These are phyloP conservation scores for Nemoura dubitans DNA, from an alignment of 2,888 invertebrate genomes.

Conservation along the genomic window DNA sequence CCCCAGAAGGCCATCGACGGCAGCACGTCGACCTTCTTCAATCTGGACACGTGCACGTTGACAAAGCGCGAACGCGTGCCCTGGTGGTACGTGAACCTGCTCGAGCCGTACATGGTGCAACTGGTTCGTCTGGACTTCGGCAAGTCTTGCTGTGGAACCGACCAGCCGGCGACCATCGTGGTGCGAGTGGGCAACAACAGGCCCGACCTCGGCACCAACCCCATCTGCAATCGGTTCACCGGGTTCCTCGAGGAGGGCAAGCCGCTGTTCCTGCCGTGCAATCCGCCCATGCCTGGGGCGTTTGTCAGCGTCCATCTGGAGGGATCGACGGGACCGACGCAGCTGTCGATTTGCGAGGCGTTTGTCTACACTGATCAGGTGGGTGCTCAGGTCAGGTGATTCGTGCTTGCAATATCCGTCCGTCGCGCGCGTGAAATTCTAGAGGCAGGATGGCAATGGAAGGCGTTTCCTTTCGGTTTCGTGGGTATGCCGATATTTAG, in stretches of 20 bases:
- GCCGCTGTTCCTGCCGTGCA: slow-evolving; percentile 90
- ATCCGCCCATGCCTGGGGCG: slow-evolving; percentile 94
- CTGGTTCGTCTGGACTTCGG: slow-evolving; percentile 90
- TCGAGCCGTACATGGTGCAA: slow-evolving; percentile 96
- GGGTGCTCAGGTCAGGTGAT: slow-evolving; percentile 42
- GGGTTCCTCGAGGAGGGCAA: slow-evolving; percentile 89
- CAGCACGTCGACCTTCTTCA: slow-evolving; percentile 84
- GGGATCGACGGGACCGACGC: slow-evolving; percentile 69
- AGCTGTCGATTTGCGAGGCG: slow-evolving; percentile 90
- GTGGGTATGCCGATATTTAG: neutral
- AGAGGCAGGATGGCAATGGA: neutral
- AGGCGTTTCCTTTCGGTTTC: slow-evolving; percentile 2
- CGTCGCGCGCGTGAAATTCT: neutral
- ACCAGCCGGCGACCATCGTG: slow-evolving; percentile 58
- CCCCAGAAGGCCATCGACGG: slow-evolving; percentile 93
- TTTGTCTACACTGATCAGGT: slow-evolving; percentile 92
- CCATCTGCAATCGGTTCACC: slow-evolving; percentile 89
- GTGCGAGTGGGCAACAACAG: slow-evolving; percentile 93
- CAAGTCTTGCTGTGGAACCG: slow-evolving; percentile 84
- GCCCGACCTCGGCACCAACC: slow-evolving; percentile 90
- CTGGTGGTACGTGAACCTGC: slow-evolving; percentile 95
- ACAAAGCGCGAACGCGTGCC: slow-evolving; percentile 85
- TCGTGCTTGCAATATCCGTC: neutral
- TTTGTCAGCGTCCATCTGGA: slow-evolving; percentile 93
- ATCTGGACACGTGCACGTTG: slow-evolving; percentile 84